Percentiles rank a stretch among this genome's conserved stretches.
phyloP scores from a whole-genome alignment of 2,113 vertebrate genomes.

The Phaethornis superciliosus region DNA sequence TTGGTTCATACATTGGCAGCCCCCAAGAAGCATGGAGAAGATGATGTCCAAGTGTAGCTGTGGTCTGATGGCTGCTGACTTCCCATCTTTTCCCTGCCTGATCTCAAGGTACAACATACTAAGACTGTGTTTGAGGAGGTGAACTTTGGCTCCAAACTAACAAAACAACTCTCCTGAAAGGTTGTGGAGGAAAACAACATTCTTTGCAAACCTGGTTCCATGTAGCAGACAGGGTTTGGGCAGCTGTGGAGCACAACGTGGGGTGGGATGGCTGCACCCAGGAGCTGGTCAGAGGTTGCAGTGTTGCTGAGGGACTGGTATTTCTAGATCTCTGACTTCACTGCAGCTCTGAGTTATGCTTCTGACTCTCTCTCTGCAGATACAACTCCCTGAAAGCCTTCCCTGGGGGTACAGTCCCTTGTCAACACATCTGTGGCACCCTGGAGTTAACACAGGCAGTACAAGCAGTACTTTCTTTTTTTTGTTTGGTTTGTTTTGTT shows the following conservation, averaged over 20 bases:
- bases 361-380: neutral
- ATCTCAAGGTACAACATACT: neutral
- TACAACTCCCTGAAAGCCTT: neutral
- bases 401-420: neutral
- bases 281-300: neutral
- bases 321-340: neutral
- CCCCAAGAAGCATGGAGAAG: neutral
- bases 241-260: fast-evolving
- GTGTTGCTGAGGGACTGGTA: neutral
- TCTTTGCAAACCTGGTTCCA: neutral
- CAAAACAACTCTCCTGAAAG: neutral
- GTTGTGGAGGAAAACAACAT: neutral
- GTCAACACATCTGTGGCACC: neutral
- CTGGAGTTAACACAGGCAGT: neutral
- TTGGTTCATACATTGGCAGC: neutral
- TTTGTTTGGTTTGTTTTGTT: no score
- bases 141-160: neutral
- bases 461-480: neutral
- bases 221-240: no score
- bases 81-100: neutral
- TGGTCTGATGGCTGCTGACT: neutral
- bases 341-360: neutral
- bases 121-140: neutral
- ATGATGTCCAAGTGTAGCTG: neutral
- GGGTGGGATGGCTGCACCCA: neutral